Evolutionary conservation across 2,888 invertebrate species (phyloP).

Genomic region (Neoaliturus tenellus): DNA sequence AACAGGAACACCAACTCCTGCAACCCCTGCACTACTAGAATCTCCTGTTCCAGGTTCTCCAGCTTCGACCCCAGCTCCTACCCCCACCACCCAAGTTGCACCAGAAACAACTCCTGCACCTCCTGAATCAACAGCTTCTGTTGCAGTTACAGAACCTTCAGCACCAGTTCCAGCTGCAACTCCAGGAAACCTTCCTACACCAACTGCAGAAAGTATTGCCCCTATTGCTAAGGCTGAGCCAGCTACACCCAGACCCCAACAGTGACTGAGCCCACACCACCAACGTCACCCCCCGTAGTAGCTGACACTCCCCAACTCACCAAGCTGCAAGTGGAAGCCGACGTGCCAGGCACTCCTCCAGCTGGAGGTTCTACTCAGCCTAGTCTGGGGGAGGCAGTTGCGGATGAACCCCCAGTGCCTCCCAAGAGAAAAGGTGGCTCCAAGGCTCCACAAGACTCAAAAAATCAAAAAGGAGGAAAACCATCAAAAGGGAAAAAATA

Average conservation of each 20-base stretch:
- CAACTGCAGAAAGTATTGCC: conserved; percentile 52
- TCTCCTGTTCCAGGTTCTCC: conserved; percentile 50
- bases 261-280: conserved; percentile 58
- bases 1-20: conserved; percentile 11
- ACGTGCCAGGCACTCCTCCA: conserved; percentile 64
- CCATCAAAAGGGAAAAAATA: conserved; percentile 58
- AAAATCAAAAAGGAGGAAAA: conserved; percentile 56
- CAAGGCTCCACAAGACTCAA: conserved; percentile 49
- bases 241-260: conserved; percentile 61
- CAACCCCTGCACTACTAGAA: conserved; percentile 12
- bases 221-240: conserved; percentile 56
- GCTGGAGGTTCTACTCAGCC: conserved; percentile 9
- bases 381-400: conserved; percentile 12
- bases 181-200: conserved; percentile 37
- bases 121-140: conserved; percentile 46
- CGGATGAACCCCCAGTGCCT: conserved; percentile 65
- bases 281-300: conserved; percentile 53
- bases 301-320: conserved; percentile 41
- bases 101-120: conserved; percentile 41
- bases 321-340: conserved; percentile 64
- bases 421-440: conserved; percentile 64
- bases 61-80: conserved; percentile 51
- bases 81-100: conserved; percentile 41
- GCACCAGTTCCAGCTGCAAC: conserved; percentile 56
- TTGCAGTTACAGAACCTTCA: conserved; percentile 35